Percentiles rank a stretch among this genome's conserved stretches.
phyloP scores from a whole-genome alignment of 2,888 invertebrate species.

The Aromia moschata region DNA sequence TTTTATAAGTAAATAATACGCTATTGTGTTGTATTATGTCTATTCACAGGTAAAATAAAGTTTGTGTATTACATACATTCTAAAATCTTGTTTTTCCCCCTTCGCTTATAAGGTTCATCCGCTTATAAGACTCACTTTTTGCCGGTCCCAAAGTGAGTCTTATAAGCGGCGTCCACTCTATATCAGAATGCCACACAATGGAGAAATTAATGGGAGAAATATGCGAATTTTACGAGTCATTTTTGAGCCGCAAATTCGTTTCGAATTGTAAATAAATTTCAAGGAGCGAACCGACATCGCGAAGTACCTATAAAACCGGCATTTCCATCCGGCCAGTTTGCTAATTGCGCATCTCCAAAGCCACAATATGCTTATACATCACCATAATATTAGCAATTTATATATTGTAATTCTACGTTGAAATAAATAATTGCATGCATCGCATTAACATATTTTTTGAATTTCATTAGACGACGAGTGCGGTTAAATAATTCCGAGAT shows the following conservation, averaged over 20 bases:
- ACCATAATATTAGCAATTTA: conserved; percentile 29
- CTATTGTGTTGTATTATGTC: too few relatives aligned
- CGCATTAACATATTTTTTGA: conserved; percentile 22
- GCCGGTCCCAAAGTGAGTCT: too few relatives aligned
- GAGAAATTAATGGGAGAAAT: not conserved
- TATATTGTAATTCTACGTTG: conserved; percentile 26
- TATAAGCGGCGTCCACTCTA: too few relatives aligned
- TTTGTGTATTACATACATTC: too few relatives aligned
- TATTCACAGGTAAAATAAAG: too few relatives aligned
- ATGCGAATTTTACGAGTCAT: not conserved
- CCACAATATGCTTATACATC: conserved; percentile 23
- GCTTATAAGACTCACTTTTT: too few relatives aligned
- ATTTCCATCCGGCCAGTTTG: conserved; percentile 1
- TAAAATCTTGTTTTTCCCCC: too few relatives aligned
- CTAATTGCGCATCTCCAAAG: conserved; percentile 27
- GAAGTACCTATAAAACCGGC: conserved; percentile 9
- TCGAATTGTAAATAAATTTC: not conserved
- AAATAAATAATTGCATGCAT: conserved; percentile 22
- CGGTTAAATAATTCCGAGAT: not conserved
- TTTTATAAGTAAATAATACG: too few relatives aligned
- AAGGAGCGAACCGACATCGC: not conserved
- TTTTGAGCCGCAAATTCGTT: not conserved
- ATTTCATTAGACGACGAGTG: conserved; percentile 18
- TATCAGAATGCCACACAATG: not conserved
- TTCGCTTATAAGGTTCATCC: too few relatives aligned